Percentiles rank a stretch among this genome's conserved stretches.
Evolutionary conservation across 2,113 vertebrate genomes (phyloP).

Genomic region (Caranx ignobilis): DNA sequence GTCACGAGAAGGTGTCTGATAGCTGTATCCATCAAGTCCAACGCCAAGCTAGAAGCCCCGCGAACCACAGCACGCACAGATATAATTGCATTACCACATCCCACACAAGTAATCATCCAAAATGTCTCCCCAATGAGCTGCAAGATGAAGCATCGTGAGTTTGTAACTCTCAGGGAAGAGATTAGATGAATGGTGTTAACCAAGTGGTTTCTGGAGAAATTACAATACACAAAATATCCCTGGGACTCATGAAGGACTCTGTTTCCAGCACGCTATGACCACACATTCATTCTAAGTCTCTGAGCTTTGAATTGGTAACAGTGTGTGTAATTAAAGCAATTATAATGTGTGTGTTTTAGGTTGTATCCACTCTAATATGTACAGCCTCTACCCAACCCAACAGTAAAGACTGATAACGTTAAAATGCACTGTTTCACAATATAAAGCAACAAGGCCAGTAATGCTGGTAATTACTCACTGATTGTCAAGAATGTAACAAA

Average conservation of each 20-base stretch:
- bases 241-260: conserved; percentile 17
- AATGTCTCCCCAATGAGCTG: conserved; percentile 53
- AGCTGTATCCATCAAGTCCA: conserved; percentile 55
- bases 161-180: conserved; percentile 25
- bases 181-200: conserved; percentile 46
- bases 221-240: conserved; percentile 10
- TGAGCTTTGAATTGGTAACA: conserved; percentile 11
- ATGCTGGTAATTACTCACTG: no score
- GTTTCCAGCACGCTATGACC: not conserved
- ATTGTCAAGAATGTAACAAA: no score
- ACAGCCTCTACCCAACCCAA: no score
- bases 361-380: no score
- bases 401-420: no score
- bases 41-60: conserved; percentile 37
- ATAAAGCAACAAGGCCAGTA: no score
- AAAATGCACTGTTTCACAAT: no score
- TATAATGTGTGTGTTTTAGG: not conserved
- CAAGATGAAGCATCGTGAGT: conserved; percentile 16
- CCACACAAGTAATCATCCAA: conserved; percentile 54
- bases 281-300: not conserved
- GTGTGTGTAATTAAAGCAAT: not conserved
- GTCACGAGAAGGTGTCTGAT: conserved; percentile 46
- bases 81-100: conserved; percentile 61
- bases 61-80: conserved; percentile 18
- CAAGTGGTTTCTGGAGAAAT: conserved; percentile 45